Percentiles rank a stretch among this genome's conserved stretches.
These are phyloP conservation scores for Pseudorhombus dupliciocellatus DNA, from an alignment of 2,113 vertebrate genomes.

Conservation along the genomic window DNA sequence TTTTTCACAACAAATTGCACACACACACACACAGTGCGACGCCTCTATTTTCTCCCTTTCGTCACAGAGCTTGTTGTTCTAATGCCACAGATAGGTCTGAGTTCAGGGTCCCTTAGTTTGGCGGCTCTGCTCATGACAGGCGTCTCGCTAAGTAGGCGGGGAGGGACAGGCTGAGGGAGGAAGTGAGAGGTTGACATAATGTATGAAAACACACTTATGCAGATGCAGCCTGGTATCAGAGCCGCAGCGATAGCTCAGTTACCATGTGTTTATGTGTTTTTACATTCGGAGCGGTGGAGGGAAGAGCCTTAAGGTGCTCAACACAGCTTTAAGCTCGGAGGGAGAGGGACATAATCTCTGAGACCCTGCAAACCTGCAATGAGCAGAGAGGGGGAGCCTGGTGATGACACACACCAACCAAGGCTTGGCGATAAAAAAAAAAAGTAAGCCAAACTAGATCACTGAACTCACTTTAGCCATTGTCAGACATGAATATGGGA, in stretches of 20 bases:
- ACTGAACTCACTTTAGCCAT: background rate
- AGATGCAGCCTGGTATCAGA: constrained; percentile 9
- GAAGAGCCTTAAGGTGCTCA: background rate
- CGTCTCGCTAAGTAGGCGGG: constrained; percentile 31
- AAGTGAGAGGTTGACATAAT: constrained; percentile 33
- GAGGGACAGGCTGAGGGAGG: constrained; percentile 8
- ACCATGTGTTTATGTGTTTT: background rate
- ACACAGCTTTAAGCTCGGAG: constrained; percentile 15
- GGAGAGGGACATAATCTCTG: constrained; percentile 43
- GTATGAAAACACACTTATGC: constrained; percentile 18
- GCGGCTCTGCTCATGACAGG: constrained; percentile 41
- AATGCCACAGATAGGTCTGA: constrained; percentile 67
- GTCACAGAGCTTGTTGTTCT: constrained; percentile 77
- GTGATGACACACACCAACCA: constrained; percentile 23
- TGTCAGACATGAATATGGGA: too few species aligned
- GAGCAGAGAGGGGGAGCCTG: constrained; percentile 14
- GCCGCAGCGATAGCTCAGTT: background rate
- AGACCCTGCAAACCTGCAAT: constrained; percentile 29
- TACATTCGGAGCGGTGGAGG: background rate
- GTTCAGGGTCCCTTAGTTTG: constrained; percentile 62
- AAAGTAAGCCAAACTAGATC: background rate
- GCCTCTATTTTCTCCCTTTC: constrained; percentile 76
- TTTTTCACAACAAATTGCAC: constrained; percentile 57
- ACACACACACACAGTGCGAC: constrained; percentile 43
- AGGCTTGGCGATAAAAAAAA: background rate